These are phyloP conservation scores for Agelastica alni DNA, from an alignment of 2,888 invertebrate genomes.

Conservation along the genomic window DNA sequence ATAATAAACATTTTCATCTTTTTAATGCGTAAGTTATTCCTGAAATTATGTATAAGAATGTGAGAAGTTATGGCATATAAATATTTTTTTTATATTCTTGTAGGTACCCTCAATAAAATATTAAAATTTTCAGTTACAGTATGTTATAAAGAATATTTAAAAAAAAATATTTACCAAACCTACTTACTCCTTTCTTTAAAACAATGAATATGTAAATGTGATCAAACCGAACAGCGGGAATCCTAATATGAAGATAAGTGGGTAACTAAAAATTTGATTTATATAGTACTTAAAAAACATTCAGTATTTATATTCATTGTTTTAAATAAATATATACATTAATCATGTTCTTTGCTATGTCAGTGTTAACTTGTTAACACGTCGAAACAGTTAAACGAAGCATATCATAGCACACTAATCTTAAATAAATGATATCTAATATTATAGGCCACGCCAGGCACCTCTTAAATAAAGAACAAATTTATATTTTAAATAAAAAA, in stretches of 20 bases:
- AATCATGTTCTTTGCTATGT: slow-evolving; percentile 15
- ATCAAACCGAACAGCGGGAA: slow-evolving; percentile 38
- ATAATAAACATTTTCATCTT: too few species aligned
- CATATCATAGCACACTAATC: slow-evolving; percentile 7
- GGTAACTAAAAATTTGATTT: slow-evolving; percentile 40
- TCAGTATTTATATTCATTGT: slow-evolving; percentile 18
- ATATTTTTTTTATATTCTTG: too few species aligned
- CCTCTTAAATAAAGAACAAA: too few species aligned
- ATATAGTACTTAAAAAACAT: slow-evolving; percentile 23
- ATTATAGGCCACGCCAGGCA: background rate
- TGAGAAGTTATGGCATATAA: too few species aligned
- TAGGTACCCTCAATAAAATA: too few species aligned
- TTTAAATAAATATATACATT: slow-evolving; percentile 17
- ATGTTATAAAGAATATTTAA: too few species aligned
- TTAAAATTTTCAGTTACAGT: too few species aligned
- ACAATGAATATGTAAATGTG: slow-evolving; percentile 41
- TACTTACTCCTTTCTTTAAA: too few species aligned
- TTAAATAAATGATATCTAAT: slow-evolving; percentile 9
- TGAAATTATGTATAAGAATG: too few species aligned
- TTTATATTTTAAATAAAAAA: too few species aligned
- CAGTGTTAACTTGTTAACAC: slow-evolving; percentile 21
- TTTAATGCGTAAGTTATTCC: too few species aligned
- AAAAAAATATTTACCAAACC: too few species aligned
- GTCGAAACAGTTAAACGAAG: slow-evolving; percentile 10
- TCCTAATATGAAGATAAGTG: slow-evolving; percentile 34